These are phyloP conservation scores for Hemitrygon akajei DNA, from an alignment of 2,797 vertebrate species.

Conservation along the genomic window DNA sequence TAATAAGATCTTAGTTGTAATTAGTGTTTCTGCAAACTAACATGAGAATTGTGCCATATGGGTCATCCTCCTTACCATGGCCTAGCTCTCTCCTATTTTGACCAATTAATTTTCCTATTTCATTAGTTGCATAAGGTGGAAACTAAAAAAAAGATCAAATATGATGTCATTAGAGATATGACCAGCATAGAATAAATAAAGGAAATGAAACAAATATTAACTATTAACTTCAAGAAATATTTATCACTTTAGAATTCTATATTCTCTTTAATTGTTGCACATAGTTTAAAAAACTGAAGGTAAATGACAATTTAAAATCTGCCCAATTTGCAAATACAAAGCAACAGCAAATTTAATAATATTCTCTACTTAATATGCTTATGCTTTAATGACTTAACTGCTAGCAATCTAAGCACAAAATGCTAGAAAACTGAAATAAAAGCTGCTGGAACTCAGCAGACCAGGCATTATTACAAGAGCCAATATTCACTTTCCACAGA, in stretches of 20 bases:
- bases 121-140: conserved; percentile 95
- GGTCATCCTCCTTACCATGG: conserved; percentile 69
- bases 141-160: conserved; percentile 66
- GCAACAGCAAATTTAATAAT: not conserved
- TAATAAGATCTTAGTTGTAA: not conserved
- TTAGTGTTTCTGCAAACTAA: not conserved
- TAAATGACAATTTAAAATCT: not conserved
- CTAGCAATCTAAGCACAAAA: not conserved
- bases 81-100: conserved; percentile 87
- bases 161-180: not conserved
- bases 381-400: not conserved
- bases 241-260: not conserved
- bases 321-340: not conserved
- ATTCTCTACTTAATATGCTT: not conserved
- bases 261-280: not conserved
- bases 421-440: no score
- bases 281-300: not conserved
- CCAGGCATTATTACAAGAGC: no score
- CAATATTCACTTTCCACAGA: no score
- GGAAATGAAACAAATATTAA: not conserved
- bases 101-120: conserved; percentile 79
- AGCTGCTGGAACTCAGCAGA: no score
- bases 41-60: no score
- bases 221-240: not conserved
- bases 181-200: not conserved